phyloP scores from a whole-genome alignment of 1,140 invertebrate genomes.

The Frieseomelitta varia region DNA sequence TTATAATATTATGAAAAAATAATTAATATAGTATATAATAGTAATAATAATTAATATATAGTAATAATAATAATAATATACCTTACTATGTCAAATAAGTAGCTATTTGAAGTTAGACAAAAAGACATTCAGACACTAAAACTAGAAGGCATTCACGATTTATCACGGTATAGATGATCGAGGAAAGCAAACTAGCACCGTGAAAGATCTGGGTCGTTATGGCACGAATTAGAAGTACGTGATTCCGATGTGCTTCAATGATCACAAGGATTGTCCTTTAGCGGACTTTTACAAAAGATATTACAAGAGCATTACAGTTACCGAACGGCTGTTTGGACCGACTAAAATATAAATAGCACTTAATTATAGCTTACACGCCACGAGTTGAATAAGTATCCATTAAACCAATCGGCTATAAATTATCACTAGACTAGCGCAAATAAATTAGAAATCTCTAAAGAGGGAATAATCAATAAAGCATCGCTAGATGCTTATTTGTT shows the following conservation, averaged over 20 bases:
- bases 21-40: too few relatives aligned
- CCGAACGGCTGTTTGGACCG: background rate
- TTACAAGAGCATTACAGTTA: background rate
- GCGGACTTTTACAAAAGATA: background rate
- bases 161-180: background rate
- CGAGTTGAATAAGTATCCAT: background rate
- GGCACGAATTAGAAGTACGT: background rate
- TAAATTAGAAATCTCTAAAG: background rate
- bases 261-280: background rate
- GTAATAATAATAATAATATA: background rate
- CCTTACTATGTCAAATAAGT: background rate
- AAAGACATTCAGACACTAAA: background rate
- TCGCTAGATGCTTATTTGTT: too few relatives aligned
- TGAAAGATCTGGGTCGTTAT: slow-evolving; percentile 2
- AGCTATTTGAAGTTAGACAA: background rate
- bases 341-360: background rate
- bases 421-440: background rate
- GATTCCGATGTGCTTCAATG: background rate
- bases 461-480: background rate
- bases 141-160: background rate
- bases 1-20: too few relatives aligned
- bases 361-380: background rate
- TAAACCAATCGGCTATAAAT: background rate
- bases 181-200: background rate
- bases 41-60: too few relatives aligned